Evolutionary conservation across 1,140 invertebrate species (phyloP), one percentile per base, ranked within the genome.

Genomic region (Hestina assimilis): DNA sequence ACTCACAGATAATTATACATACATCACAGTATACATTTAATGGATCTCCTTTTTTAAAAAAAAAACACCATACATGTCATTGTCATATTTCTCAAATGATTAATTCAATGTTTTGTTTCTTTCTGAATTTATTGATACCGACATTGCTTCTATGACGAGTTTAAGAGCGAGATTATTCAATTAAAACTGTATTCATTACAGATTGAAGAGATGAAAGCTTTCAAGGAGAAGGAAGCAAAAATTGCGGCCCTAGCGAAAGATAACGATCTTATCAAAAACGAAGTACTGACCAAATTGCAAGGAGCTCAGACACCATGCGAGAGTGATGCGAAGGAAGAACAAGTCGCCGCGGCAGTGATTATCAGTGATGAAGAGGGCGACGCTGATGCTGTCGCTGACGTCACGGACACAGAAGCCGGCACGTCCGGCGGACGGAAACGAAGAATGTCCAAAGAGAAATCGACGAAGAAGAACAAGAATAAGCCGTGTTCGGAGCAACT

Each of bases 141-240:
- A n/a, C n/a, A n/a, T n/a, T n/a, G n/a, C n/a, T n/a, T n/a, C n/a
- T n/a, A n/a, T n/a, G n/a, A n/a, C n/a, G n/a, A n/a, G n/a, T n/a
- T n/a, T n/a, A n/a, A n/a, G n/a, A n/a, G n/a, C n/a, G n/a, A n/a
- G n/a, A n/a, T n/a, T n/a, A n/a, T 19, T 63, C 38, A 53, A 28
- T 28, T 3, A 28, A n/a, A n/a, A n/a, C 6, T 3, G 1, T 31
- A 31, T 31, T 31, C 14, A 3, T 67, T 50, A 41, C 60, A 83
- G 80, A 57, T 73, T 12, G 72, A 83, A 50, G 78, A 81, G 59
- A 65, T 81, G 4, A 75, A 74, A 31, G 72, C 78, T 38, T 76
- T 62, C 48, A 75, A 75, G 56, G 68, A 75, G 2, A 81, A 77
- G 41, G 76, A 79, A 67, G 78, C 75, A 1, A 81, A 83, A 61